phyloP scores from a whole-genome alignment of 2,113 vertebrate species.

The Toxotes chatareus region DNA sequence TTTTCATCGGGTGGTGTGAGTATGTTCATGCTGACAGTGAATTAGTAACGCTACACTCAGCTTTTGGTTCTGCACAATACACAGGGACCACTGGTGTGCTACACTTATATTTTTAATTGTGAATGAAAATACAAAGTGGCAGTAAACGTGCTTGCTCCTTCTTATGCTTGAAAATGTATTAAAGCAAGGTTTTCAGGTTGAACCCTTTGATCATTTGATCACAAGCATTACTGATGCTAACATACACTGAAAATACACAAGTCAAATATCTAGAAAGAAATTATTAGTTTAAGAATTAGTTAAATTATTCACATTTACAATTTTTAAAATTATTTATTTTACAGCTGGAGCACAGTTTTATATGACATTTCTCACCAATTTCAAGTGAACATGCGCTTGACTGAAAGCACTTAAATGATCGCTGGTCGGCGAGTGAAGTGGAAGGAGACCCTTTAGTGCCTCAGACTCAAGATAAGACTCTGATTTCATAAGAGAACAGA shows the following conservation, averaged over 20 bases:
- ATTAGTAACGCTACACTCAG: background rate
- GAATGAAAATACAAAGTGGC: background rate
- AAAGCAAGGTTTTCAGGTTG: background rate
- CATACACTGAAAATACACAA: background rate
- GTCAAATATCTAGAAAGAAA: background rate
- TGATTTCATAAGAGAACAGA: constrained; percentile 15
- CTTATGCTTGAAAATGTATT: background rate
- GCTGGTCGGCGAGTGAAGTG: background rate
- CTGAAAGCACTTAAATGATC: constrained; percentile 1
- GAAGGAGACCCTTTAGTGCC: background rate
- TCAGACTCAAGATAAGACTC: background rate
- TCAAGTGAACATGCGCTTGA: constrained; percentile 2
- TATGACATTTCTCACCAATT: background rate
- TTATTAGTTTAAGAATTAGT: background rate
- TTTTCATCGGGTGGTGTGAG: constrained; percentile 99
- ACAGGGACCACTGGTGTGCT: background rate
- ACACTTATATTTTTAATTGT: background rate
- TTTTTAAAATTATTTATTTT: background rate
- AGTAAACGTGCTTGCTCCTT: background rate
- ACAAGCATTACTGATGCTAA: background rate
- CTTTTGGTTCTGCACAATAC: background rate
- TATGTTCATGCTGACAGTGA: constrained; percentile 34
- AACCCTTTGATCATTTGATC: too few relatives aligned
- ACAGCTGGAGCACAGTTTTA: too few relatives aligned
- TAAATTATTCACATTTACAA: background rate